Evolutionary conservation across 2,113 vertebrate species (phyloP).

Genomic region (Phasianus colchicus): DNA sequence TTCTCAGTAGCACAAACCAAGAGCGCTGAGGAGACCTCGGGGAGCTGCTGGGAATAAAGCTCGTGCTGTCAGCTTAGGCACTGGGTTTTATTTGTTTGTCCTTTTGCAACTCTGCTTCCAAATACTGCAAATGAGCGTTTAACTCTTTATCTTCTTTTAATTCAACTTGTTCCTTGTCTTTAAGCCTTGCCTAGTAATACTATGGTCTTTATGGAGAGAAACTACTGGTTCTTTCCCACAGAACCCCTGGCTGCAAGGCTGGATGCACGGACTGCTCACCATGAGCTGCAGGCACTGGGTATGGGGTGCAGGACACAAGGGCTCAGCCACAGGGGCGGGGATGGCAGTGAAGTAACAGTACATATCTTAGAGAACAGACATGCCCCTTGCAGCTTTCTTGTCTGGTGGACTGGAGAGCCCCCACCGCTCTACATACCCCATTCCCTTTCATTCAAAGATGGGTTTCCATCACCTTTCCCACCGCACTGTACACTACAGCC

Average conservation of each 20-base stretch:
- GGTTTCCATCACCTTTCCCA: neutral
- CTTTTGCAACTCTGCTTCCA: conserved; percentile 1
- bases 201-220: neutral
- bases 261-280: accelerated
- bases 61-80: neutral
- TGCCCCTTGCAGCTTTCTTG: neutral
- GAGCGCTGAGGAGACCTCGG: neutral
- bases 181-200: neutral
- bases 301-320: neutral
- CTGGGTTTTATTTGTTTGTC: neutral
- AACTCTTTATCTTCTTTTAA: conserved; percentile 28
- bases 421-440: accelerated
- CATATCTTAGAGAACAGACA: neutral
- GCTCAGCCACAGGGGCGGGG: no score
- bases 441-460: neutral
- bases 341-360: neutral
- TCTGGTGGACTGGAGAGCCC: neutral
- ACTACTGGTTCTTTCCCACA: neutral
- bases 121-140: neutral
- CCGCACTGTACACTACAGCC: neutral
- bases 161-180: conserved; percentile 5
- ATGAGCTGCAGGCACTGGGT: neutral
- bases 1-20: neutral
- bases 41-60: conserved; percentile 19
- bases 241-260: neutral